These are phyloP conservation scores for Syrrhaptes paradoxus DNA, from an alignment of 2,113 vertebrate genomes.

Conservation along the genomic window DNA sequence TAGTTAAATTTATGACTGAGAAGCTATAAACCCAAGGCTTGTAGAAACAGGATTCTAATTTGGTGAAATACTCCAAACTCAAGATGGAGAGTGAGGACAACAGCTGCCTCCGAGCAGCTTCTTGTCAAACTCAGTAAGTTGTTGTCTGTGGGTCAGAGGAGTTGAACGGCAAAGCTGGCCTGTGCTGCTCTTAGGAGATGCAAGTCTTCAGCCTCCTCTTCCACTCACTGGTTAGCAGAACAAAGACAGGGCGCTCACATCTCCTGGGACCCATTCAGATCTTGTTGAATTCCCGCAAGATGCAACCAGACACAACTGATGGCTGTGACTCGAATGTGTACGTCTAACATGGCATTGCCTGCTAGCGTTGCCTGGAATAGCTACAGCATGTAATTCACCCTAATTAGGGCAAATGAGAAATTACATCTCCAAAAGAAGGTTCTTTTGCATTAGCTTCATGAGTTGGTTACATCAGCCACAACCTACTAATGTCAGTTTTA, in stretches of 20 bases:
- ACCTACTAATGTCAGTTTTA: not conserved
- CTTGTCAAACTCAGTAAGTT: not conserved
- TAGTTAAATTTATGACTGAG: not conserved
- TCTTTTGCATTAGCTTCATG: not conserved
- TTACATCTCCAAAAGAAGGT: not conserved
- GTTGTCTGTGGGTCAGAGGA: not conserved
- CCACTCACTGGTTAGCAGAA: not conserved
- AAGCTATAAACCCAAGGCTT: not conserved
- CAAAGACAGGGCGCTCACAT: not conserved
- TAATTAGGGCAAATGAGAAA: not conserved
- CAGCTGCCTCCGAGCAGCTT: not conserved
- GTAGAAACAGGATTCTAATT: not conserved
- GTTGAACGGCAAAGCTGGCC: not conserved
- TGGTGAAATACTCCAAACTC: not conserved
- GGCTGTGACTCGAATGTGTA: accelerated
- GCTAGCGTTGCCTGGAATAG: not conserved
- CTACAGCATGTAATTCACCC: not conserved
- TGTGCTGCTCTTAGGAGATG: not conserved
- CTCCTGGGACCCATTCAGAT: not conserved
- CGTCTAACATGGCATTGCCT: not conserved
- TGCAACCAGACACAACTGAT: not conserved
- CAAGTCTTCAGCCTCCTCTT: not conserved
- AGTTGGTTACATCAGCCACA: not conserved
- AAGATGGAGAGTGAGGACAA: not conserved
- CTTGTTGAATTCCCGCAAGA: not conserved